Evolutionary conservation across 2,888 invertebrate genomes (phyloP).

Genomic region (Hanleya hanleyi): DNA sequence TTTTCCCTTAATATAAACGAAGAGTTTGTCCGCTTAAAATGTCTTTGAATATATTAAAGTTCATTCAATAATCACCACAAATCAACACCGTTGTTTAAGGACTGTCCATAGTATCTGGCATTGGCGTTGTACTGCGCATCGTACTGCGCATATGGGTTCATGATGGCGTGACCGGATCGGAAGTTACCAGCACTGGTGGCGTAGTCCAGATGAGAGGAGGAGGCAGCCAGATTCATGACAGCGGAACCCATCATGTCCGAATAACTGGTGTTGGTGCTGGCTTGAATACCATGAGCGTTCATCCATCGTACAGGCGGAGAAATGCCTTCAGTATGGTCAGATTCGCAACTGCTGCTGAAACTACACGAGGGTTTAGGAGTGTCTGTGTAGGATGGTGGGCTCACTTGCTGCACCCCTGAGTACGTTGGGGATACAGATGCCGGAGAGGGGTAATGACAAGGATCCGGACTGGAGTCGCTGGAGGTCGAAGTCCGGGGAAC

Average conservation of each 20-base stretch:
- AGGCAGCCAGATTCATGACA: neutral
- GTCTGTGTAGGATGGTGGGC: neutral
- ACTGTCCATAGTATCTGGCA: neutral
- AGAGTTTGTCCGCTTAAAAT: no score
- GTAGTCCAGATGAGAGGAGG: neutral
- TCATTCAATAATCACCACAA: no score
- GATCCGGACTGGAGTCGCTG: neutral
- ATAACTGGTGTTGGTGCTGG: neutral
- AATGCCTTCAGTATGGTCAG: neutral
- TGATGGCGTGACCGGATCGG: neutral
- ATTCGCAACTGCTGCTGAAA: neutral
- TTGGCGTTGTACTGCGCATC: neutral
- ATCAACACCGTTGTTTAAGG: no score
- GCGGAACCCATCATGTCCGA: neutral
- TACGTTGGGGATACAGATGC: neutral
- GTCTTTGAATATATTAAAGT: no score
- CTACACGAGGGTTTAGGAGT: neutral
- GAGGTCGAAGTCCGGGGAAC: neutral
- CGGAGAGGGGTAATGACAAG: neutral
- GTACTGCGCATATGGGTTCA: neutral
- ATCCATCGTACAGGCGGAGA: neutral
- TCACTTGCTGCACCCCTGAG: neutral
- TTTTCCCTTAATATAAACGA: no score
- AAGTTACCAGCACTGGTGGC: constrained; percentile 3
- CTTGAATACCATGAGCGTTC: neutral